phyloP scores from a whole-genome alignment of 2,888 invertebrate species.

The Dinocampus coccinellae region DNA sequence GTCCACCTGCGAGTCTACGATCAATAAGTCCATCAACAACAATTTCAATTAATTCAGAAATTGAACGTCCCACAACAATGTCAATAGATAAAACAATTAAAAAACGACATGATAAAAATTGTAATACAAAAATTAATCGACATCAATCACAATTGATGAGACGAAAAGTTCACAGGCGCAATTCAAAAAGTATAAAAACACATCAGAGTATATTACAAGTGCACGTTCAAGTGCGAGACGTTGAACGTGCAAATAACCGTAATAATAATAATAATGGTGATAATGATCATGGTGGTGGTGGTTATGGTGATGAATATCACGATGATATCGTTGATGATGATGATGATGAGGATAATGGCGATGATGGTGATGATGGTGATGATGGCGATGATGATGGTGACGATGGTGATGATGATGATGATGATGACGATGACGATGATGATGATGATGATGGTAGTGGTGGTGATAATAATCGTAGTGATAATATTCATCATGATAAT shows the following conservation, averaged over 20 bases:
- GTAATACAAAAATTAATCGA: constrained; percentile 18
- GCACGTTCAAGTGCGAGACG: constrained; percentile 39
- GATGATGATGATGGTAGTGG: constrained; percentile 31
- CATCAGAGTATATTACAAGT: constrained; percentile 39
- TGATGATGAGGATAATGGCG: constrained; percentile 40
- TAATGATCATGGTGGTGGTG: constrained; percentile 42
- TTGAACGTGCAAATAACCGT: no score
- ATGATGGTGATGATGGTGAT: constrained; percentile 14
- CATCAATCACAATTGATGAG: constrained; percentile 9
- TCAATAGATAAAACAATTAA: constrained; percentile 7
- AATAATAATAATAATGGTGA: constrained; percentile 26
- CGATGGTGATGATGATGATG: constrained; percentile 27
- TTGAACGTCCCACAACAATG: constrained; percentile 45
- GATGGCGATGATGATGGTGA: constrained; percentile 28
- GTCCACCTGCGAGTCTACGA: constrained; percentile 62
- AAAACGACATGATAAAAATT: constrained; percentile 29
- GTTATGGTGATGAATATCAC: background rate
- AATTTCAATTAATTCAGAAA: constrained; percentile 59
- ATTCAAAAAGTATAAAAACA: constrained; percentile 21
- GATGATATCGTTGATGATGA: constrained; percentile 34
- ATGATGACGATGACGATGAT: constrained; percentile 32
- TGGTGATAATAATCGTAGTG: constrained; percentile 44
- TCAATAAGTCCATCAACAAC: constrained; percentile 64
- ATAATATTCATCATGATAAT: no score
- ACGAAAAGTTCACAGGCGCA: constrained; percentile 21